Evolutionary conservation across 2,888 invertebrate species (phyloP), one percentile per base, ranked within the genome.

Genomic region (Xylocampa areola): DNA sequence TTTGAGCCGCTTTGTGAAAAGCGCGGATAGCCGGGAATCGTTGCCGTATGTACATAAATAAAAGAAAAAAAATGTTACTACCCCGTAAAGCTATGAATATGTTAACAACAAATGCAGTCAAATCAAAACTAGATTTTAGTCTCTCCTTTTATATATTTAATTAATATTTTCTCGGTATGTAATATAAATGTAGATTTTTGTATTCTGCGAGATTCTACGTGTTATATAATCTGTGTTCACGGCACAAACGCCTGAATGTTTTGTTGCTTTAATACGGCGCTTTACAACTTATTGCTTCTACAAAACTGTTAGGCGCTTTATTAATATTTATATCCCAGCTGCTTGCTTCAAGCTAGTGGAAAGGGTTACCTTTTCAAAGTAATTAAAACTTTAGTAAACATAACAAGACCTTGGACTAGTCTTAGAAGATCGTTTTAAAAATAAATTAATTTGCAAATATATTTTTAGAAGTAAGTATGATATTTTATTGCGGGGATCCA

Each of bases 1-100:
- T 32, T 14, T 37, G 7, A 35, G 41, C 32, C 16, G 40, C 43
- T 54, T 64, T 73, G 43, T 62, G 35, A 60, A 60, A 61, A 59
- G 32, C 44, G 49, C 45, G 43, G 36, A 32, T 6, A 5, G 35
- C 59, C 47, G 68, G 58, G n/a, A 66, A 64, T 47, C 50, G 7
- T 36, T 17, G 27, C 17, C 23, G 14, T 53, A 29, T 53, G 67
- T 61, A 55, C 60, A 74, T 25, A 74, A 68, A 50, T 50, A 71
- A 76, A 74, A 68, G 50, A 66, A 80, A 68, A 73, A 77, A 74
- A 76, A 67, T 68, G 57, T 64, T 69, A n/a, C n/a, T n/a, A n/a
- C 45, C 57, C 73, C 66, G 71, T 55, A 67, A 74, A 70, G 64
- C 76, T 77, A 73, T 75, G 66, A 63, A 64, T 60, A 71, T 58